Evolutionary conservation across 1,140 invertebrate genomes (phyloP).

Genomic region (Proctacanthus coquilletti): DNA sequence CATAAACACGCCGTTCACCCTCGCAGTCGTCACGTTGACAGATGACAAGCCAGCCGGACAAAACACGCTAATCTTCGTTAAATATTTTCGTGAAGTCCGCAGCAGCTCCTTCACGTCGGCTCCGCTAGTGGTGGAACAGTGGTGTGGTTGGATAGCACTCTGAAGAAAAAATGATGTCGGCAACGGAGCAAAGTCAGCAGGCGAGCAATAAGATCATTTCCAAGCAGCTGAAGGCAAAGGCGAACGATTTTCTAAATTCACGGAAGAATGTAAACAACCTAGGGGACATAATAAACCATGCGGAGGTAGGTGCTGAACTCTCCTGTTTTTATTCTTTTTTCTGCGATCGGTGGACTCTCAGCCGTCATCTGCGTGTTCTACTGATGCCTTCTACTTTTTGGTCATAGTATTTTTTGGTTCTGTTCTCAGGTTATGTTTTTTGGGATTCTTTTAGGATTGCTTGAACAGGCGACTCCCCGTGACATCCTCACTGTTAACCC

Average conservation of each 20-base stretch:
- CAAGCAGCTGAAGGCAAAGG: conserved; percentile 39
- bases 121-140: no score
- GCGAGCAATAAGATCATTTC: conserved; percentile 10
- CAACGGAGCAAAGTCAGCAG: conserved; percentile 27
- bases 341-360: no score
- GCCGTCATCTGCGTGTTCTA: no score
- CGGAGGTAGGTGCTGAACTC: conserved; percentile 34
- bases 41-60: no score
- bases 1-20: not conserved
- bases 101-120: no score
- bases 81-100: no score
- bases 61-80: no score
- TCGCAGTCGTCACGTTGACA: no score
- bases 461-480: conserved; percentile 30
- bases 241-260: conserved; percentile 46
- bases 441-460: conserved; percentile 36
- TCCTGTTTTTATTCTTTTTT: conserved; percentile 11
- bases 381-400: no score
- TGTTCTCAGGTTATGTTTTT: conserved; percentile 13
- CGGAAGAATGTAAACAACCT: conserved; percentile 45
- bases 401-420: not conserved
- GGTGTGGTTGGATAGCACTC: no score
- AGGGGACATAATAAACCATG: conserved; percentile 43
- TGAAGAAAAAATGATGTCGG: conserved; percentile 4
- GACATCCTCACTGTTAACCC: conserved; percentile 38